Percentiles rank a stretch among this genome's conserved stretches.
Conservation (phyloP, 2,797 vertebrate genomes). For the Eupleurogrammus muticus region DNA sequence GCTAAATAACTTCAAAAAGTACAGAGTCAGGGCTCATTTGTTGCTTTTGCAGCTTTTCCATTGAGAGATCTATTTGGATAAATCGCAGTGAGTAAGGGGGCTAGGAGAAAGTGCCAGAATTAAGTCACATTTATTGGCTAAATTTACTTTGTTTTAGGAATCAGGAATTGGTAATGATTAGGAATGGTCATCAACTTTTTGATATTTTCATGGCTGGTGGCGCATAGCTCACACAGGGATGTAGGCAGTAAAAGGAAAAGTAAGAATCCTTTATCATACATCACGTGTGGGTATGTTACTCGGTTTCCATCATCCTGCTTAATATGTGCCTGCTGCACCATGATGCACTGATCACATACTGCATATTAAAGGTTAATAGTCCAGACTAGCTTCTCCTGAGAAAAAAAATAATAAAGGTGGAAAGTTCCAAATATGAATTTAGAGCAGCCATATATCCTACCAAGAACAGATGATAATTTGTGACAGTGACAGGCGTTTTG, state of each 20-base stretch:
- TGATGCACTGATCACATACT: not conserved
- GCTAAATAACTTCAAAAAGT: constrained; percentile 39
- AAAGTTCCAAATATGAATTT: not conserved
- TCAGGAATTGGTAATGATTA: constrained; percentile 11
- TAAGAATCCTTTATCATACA: not conserved
- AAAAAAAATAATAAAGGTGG: not conserved
- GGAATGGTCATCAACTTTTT: constrained; percentile 8
- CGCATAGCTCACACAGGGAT: not conserved
- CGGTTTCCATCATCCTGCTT: not conserved
- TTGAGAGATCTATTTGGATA: constrained; percentile 8
- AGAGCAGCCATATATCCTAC: not conserved
- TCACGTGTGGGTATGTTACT: not conserved
- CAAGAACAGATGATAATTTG: not conserved
- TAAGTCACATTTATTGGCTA: constrained; percentile 8
- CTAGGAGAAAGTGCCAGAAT: constrained; percentile 9
- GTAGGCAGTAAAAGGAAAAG: not conserved
- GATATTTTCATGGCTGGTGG: constrained; percentile 9
- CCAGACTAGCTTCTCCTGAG: not conserved
- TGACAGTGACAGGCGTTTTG: not conserved
- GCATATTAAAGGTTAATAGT: too few relatives aligned
- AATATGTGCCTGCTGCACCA: not conserved
- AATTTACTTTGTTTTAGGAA: constrained; percentile 12
- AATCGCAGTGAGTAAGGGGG: constrained; percentile 27
- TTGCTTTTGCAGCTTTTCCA: not conserved
- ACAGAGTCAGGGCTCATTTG: constrained; percentile 23